Base-by-base conservation (phyloP, 2,888 invertebrate genomes). In the Chymomyza caudatula region DNA sequence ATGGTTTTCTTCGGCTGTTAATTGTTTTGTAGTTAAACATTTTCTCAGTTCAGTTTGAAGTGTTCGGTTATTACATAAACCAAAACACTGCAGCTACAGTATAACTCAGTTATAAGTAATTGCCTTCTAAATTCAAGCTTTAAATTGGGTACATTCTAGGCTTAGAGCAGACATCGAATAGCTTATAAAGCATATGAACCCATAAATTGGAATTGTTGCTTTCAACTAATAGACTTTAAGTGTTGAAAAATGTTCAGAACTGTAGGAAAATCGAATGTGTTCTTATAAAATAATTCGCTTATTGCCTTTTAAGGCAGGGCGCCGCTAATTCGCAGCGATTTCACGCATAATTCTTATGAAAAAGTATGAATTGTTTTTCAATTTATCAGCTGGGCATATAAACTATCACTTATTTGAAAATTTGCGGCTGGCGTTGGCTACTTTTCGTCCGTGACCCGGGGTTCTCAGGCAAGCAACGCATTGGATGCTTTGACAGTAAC, bases 1-100 rank as follows among this genome's bases (percentile, higher is more conserved):
- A 49, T 42, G 20, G 47, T 60, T 64, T 57, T 60, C 19, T 62
- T 62, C 54, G 60, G 60, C 54, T 58, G 3, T 42, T 17, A 13
- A 5, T 55, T 55, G 42, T 20, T 22, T 52, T 52, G 52, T 25
- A 25, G n/a, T 25, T 55, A 42, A 17, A 37, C 55, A 17, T 42
- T 42, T 15, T 20, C 2, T 29, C 42, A 55, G 42, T 37, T 55
- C 55, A 42, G n/a, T 55, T 55, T 55, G 15, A 29, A 19, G 17
- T 55, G 29, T 55, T 53, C 22, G 13, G 22, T 25, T n/a, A 23
- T 53, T 53, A n/a, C 4, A 11, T 23, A 11, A 23, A 53, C 29
- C 11, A 37, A 37, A 37, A 11, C 29, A 37, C 29, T 11, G 29
- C 29, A 37, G 29, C 29, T 37, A 37, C 29, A 37, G 11, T 37